Evolutionary conservation across 2,797 vertebrate species (phyloP), one percentile per base, ranked within the genome.

Genomic region (Clarias pachynema): DNA sequence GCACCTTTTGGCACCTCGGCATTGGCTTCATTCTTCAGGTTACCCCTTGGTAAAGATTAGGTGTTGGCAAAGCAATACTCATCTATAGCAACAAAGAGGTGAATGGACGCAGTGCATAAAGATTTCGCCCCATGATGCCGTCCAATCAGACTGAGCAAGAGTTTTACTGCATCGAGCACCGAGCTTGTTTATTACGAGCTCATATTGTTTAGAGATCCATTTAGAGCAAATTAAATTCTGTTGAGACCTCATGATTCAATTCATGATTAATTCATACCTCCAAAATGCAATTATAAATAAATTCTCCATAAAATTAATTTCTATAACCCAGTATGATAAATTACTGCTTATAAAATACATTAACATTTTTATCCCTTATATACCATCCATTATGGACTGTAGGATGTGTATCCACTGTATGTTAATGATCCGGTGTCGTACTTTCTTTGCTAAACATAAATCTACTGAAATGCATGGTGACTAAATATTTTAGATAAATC

Each of bases 91-190:
- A 72, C 6, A n/a, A 40, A 70, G 6, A 22, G 0, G 29, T 31
- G 18, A 15, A 34, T 85, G 81, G 26, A 37, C 70, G 84, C 57
- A 74, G 75, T 62, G 75, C 60, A 44, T 78, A 82, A 31, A 26
- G 62, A 15, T 44, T 8, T 70, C 15, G 84, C 85, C 83, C 82
- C 86, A 83, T 59, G 82, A 82, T 75, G 26, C 81, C 24, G 24
- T 84, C 85, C 78, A 86, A 85, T 90, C 88, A 88, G 84, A 85
- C 77, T 57, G 73, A 18, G 24, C n/a, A 8, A 15, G 7, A 68
- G 10, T 24, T 56, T 26, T 14, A 10, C 62, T 65, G 66, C 53
- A 29, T 5, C 1, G 18, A 68, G 65, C 74, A 83, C 22, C 31
- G 20, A 72, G 65, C 53, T 20, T 18, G 40, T 70, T 60, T 66